A percentile compares a stretch with the other conserved stretches of the same genome.
These are phyloP conservation scores for Epicampocera succincta DNA, from an alignment of 2,888 invertebrate species.

Conservation along the genomic window DNA sequence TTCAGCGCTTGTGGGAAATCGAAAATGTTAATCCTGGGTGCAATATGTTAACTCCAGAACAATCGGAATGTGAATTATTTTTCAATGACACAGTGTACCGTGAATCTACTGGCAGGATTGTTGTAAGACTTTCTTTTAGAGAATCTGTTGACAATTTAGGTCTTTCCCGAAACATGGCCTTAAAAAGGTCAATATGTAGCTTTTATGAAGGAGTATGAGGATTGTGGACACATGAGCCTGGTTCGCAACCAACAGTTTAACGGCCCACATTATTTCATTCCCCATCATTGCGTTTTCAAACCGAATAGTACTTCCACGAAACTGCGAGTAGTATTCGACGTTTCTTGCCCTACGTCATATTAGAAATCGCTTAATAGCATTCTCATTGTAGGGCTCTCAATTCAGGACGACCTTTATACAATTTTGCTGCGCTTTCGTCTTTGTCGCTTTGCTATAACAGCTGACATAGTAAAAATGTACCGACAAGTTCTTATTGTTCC, in stretches of 20 bases:
- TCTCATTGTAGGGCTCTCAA: slow-evolving; percentile 45
- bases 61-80: too few species aligned
- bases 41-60: too few species aligned
- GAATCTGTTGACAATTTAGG: too few species aligned
- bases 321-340: slow-evolving; percentile 61
- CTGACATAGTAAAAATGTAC: slow-evolving; percentile 62
- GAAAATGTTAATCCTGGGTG: too few species aligned
- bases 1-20: too few species aligned
- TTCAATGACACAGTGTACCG: too few species aligned
- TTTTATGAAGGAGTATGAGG: slow-evolving; percentile 48
- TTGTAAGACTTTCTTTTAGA: too few species aligned
- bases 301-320: slow-evolving; percentile 55
- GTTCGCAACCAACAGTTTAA: background rate
- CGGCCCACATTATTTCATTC: too few species aligned
- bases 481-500: slow-evolving; percentile 52
- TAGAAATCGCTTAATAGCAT: slow-evolving; percentile 50
- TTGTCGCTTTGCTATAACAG: slow-evolving; percentile 45
- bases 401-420: too few species aligned
- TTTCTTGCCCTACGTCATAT: slow-evolving; percentile 23
- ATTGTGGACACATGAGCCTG: slow-evolving; percentile 29
- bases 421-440: slow-evolving; percentile 61
- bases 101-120: too few species aligned
- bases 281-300: too few species aligned
- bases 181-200: slow-evolving; percentile 7
- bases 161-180: too few species aligned